A percentile compares a stretch with the other conserved stretches of the same genome.
Evolutionary conservation across 2,113 vertebrate species (phyloP).

Genomic region (Microtus richardsoni): DNA sequence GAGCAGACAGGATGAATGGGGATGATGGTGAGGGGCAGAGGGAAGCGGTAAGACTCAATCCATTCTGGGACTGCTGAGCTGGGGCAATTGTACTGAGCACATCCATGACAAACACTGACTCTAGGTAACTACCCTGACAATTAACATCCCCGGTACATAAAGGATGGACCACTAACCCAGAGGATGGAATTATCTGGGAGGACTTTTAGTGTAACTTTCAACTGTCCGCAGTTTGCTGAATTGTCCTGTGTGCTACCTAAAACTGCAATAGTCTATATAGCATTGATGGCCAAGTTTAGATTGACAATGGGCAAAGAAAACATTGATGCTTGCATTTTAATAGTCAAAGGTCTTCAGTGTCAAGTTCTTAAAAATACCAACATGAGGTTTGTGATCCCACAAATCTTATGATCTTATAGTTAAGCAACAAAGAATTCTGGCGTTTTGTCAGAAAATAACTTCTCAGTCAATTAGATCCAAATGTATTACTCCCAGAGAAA

Average conservation of each 20-base stretch:
- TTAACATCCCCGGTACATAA: neutral
- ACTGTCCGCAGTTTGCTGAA: neutral
- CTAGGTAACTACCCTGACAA: neutral
- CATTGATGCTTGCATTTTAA: neutral
- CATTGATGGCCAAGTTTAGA: slow-evolving; percentile 8
- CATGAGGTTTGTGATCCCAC: neutral
- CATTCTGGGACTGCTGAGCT: neutral
- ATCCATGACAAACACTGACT: neutral
- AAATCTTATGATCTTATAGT: neutral
- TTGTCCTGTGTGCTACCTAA: neutral
- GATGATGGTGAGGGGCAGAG: no score
- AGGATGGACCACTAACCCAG: neutral
- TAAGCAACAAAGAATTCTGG: neutral
- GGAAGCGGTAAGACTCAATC: neutral
- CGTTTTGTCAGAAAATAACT: neutral
- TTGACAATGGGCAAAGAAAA: slow-evolving; percentile 13
- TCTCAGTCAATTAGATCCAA: neutral
- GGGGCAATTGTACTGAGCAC: neutral
- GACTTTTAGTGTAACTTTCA: neutral
- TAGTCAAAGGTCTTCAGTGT: neutral
- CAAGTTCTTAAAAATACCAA: slow-evolving; percentile 11
- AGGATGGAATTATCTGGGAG: neutral
- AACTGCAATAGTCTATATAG: neutral
- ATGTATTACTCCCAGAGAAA: neutral
- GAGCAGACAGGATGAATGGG: neutral